Evolutionary conservation across 2,888 invertebrate genomes (phyloP).

Genomic region (Orthonychiurus folsomi): DNA sequence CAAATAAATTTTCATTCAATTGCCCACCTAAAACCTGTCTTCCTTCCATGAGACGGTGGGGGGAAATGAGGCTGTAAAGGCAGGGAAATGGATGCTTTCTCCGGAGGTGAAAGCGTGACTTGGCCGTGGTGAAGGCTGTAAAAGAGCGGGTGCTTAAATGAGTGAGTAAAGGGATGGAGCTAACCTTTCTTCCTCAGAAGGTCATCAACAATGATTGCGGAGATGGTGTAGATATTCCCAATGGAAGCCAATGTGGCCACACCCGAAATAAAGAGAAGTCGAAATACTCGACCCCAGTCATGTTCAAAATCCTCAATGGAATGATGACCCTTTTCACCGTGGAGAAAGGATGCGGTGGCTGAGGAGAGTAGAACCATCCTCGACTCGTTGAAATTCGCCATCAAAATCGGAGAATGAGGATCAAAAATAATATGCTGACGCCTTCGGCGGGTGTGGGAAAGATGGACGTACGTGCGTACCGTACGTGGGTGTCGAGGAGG

Average conservation of each 20-base stretch:
- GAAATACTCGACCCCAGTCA: slow-evolving; percentile 60
- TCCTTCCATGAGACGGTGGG: no score
- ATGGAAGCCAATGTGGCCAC: slow-evolving; percentile 59
- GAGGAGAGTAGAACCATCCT: no score
- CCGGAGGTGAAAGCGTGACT: neutral
- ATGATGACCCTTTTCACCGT: slow-evolving; percentile 10
- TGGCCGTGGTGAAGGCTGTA: neutral
- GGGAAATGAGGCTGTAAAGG: neutral
- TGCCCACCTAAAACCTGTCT: neutral
- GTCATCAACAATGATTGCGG: slow-evolving; percentile 62
- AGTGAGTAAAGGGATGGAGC: slow-evolving; percentile 17
- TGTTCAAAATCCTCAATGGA: slow-evolving; percentile 20
- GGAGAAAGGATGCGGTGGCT: neutral
- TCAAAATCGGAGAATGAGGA: no score
- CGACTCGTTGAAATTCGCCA: no score
- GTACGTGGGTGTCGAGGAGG: no score
- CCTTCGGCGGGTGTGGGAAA: no score
- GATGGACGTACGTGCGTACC: no score
- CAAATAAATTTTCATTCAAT: neutral
- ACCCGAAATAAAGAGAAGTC: slow-evolving; percentile 56
- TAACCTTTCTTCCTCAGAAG: slow-evolving; percentile 59
- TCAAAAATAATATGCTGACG: no score
- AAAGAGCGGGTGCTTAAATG: neutral
- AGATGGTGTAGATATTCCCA: slow-evolving; percentile 68
- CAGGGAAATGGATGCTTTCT: no score